A percentile compares a stretch with the other conserved stretches of the same genome.
Conservation (phyloP, 2,797 vertebrate species). For the Mormyrops boulengeri region DNA sequence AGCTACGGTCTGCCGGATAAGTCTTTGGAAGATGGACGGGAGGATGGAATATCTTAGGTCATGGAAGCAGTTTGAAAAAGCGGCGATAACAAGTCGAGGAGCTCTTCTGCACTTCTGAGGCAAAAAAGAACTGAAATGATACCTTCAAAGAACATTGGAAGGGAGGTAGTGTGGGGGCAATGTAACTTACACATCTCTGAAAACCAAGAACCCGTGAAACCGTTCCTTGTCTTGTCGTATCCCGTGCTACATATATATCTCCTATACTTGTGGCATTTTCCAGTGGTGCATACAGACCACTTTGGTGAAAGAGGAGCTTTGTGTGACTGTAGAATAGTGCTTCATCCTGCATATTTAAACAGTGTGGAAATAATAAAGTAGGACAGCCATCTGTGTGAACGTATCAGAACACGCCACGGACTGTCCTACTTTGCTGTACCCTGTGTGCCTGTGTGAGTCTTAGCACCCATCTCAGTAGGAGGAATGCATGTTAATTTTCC, state of each 20-base stretch:
- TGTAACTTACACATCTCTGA: neutral
- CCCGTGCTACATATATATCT: neutral
- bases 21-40: neutral
- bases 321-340: conserved; percentile 34
- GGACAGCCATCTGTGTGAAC: neutral
- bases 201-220: conserved; percentile 4
- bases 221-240: neutral
- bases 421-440: neutral
- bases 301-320: conserved; percentile 15
- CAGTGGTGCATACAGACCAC: neutral
- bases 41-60: neutral
- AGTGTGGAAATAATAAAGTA: conserved; percentile 9
- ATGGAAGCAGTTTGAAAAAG: neutral
- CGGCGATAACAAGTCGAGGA: neutral
- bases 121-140: neutral
- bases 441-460: neutral
- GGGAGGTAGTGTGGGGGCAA: neutral
- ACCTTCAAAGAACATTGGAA: neutral
- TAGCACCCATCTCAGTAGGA: neutral
- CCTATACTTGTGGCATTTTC: neutral
- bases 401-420: neutral
- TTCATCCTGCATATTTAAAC: conserved; percentile 27
- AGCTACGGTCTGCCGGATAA: neutral
- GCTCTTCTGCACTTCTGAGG: neutral
- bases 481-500: neutral